Conservation (phyloP, 2,113 vertebrate species). For the Chaetura pelagica region DNA sequence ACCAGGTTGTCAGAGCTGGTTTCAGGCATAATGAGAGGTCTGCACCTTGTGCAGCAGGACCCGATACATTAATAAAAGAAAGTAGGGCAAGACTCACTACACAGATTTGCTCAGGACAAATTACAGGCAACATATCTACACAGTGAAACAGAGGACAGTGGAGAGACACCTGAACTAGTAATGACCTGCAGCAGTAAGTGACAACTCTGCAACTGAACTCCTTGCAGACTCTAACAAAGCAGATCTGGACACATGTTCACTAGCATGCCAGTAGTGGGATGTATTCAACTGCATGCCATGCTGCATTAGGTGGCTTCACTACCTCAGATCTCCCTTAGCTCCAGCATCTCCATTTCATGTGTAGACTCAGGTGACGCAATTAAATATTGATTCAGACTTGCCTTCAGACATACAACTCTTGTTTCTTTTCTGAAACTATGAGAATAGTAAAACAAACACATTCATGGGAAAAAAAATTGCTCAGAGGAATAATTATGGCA, state of each 20-base stretch:
- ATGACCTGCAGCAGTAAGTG: neutral
- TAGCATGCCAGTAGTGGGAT: neutral
- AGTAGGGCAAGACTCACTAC: neutral
- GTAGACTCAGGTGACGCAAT: neutral
- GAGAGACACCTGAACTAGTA: neutral
- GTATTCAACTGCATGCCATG: neutral
- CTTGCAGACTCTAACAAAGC: neutral
- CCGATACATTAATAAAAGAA: neutral
- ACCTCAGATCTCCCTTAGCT: neutral
- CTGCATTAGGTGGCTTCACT: neutral
- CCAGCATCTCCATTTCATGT: neutral
- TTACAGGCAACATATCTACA: neutral
- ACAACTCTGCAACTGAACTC: neutral
- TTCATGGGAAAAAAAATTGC: constrained; percentile 28
- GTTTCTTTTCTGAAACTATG: neutral
- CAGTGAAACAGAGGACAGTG: neutral
- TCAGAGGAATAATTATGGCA: constrained; percentile 51
- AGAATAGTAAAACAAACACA: constrained; percentile 31
- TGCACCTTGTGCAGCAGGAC: neutral
- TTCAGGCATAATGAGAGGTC: neutral
- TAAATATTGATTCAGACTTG: constrained; percentile 29
- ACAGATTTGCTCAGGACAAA: neutral
- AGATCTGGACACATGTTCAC: neutral
- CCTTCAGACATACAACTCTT: neutral
- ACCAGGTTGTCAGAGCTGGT: neutral